These are phyloP conservation scores for Trachelus iudaicus DNA, from an alignment of 2,888 invertebrate genomes.

Conservation along the genomic window DNA sequence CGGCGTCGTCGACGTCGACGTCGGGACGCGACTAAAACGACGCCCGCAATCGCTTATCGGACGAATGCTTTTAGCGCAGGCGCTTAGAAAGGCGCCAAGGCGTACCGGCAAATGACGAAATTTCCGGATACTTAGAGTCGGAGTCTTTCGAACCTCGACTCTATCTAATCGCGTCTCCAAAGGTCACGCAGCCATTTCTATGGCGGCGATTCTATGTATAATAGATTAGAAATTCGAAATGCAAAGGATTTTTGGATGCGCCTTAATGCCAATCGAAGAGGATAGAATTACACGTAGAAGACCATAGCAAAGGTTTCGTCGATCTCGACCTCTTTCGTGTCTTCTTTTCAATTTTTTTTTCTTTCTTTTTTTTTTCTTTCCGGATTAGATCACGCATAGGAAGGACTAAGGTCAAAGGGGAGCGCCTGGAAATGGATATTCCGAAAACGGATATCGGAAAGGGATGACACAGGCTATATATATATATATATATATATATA, in stretches of 20 bases:
- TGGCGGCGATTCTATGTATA: neutral
- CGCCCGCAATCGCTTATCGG: conserved; percentile 35
- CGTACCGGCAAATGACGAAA: conserved; percentile 45
- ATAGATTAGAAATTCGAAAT: neutral
- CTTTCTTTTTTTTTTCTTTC: neutral
- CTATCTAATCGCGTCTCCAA: neutral
- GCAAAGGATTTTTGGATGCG: neutral
- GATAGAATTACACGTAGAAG: neutral
- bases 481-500: neutral
- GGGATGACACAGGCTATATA: neutral
- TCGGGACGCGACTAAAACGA: conserved; percentile 48
- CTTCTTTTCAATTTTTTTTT: neutral
- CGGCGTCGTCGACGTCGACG: conserved; percentile 42
- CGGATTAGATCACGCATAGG: neutral
- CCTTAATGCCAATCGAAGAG: neutral
- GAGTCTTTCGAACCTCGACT: neutral
- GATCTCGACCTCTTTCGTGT: neutral
- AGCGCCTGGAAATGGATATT: conserved; percentile 7
- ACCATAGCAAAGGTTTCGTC: neutral
- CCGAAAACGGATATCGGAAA: neutral
- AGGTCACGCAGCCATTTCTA: neutral
- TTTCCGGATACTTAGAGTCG: conserved; percentile 38
- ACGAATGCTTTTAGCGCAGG: conserved; percentile 40
- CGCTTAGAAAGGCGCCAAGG: conserved; percentile 32
- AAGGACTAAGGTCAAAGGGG: conserved; percentile 11